Evolutionary conservation across 1,140 invertebrate genomes (phyloP), one percentile per base, ranked within the genome.

Genomic region (Ostrea edulis): DNA sequence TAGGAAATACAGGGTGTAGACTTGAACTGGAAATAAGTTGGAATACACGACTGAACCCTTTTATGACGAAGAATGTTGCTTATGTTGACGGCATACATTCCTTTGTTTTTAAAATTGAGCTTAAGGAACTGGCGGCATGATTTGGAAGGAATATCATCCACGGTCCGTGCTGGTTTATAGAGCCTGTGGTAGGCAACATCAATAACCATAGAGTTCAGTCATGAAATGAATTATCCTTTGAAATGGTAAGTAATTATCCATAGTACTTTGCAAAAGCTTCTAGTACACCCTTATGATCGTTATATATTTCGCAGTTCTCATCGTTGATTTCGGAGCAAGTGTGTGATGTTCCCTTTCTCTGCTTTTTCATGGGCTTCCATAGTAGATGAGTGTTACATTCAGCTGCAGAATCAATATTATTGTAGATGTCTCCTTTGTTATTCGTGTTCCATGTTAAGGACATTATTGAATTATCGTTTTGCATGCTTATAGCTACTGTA

Each of bases 141-240:
- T n/a, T n/a, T n/a, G n/a, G n/a, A n/a, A 35, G 77, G 84, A 52
- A 85, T 54, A 85, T 20, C 51, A n/a, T 35, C 58, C 84, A 62
- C 25, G 8, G 11, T 52, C 8, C 52, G 82, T 52, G 82, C 20
- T 20, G 12, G 20, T 52, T n/a, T n/a, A n/a, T n/a, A n/a, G n/a
- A n/a, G n/a, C n/a, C n/a, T n/a, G n/a, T n/a, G n/a, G n/a, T n/a
- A n/a, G n/a, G n/a, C n/a, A n/a, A n/a, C n/a, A n/a, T n/a, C n/a
- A n/a, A n/a, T n/a, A n/a, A n/a, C n/a, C n/a, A n/a, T n/a, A n/a
- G n/a, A n/a, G n/a, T n/a, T n/a, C n/a, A 52, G 11, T 84, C 82
- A 84, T 84, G 44, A 84, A 55, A 55, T 17, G n/a, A 58, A 55
- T 85, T 14, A 55, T 85, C 52, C 20, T 29, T 20, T 17, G 82